Evolutionary conservation across 2,888 invertebrate species (phyloP).

Genomic region (Callyntrura guangdongensis): DNA sequence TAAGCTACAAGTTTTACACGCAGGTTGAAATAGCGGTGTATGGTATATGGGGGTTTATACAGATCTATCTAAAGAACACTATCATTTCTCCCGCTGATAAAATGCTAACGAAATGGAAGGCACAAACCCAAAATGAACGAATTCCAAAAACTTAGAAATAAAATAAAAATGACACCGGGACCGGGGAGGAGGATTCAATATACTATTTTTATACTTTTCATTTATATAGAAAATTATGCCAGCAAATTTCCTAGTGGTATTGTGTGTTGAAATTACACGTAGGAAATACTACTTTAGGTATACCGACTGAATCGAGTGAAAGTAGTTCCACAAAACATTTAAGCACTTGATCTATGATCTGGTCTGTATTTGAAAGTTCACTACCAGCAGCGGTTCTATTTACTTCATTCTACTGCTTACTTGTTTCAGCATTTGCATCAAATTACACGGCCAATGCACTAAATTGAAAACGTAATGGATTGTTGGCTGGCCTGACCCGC

Average conservation of each 20-base stretch:
- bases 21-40: no score
- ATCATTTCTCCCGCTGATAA: neutral
- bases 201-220: neutral
- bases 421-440: constrained; percentile 64
- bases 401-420: neutral
- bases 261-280: neutral
- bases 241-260: no score
- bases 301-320: neutral
- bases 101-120: neutral
- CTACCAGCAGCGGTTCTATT: neutral
- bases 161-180: neutral
- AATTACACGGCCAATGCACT: constrained; percentile 70
- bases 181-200: neutral
- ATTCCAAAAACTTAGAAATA: neutral
- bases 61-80: no score
- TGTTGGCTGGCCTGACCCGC: constrained; percentile 18
- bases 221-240: neutral
- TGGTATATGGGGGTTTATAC: neutral
- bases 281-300: neutral
- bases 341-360: constrained; percentile 4
- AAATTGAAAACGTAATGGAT: constrained; percentile 66
- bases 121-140: neutral
- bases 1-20: no score
- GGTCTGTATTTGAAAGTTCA: constrained; percentile 63
- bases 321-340: neutral